Evolutionary conservation across 2,888 invertebrate species (phyloP).

Genomic region (Chloroclysta siterata): DNA sequence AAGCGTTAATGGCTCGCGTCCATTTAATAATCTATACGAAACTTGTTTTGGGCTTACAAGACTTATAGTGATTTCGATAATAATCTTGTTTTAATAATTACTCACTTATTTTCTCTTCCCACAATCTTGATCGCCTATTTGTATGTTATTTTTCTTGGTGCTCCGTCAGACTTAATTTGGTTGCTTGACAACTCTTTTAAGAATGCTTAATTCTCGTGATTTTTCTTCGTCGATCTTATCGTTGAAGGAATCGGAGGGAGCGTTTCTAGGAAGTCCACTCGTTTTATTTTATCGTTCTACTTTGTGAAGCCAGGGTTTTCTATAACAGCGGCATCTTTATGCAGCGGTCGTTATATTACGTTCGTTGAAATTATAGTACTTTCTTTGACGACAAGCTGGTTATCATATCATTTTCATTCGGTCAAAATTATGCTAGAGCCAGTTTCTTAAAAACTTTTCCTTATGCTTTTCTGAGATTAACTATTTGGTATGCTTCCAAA

Average conservation of each 20-base stretch:
- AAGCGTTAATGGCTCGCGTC: constrained; percentile 80
- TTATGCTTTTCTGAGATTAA: constrained; percentile 15
- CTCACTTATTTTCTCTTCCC: constrained; percentile 75
- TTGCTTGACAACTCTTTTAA: constrained; percentile 76
- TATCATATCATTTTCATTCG: background rate
- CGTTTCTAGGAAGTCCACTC: constrained; percentile 51
- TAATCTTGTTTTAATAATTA: constrained; percentile 84
- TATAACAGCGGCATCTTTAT: background rate
- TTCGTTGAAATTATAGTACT: background rate
- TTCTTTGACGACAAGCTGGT: background rate
- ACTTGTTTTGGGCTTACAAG: constrained; percentile 77
- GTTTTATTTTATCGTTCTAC: constrained; percentile 46
- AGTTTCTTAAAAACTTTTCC: background rate
- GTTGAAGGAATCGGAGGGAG: constrained; percentile 53
- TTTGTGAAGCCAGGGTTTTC: constrained; percentile 32
- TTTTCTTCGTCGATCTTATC: constrained; percentile 71
- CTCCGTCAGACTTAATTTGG: constrained; percentile 71
- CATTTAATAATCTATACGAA: constrained; percentile 76
- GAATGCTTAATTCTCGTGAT: constrained; percentile 73
- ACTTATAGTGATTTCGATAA: constrained; percentile 80
- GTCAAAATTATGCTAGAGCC: background rate
- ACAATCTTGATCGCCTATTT: constrained; percentile 80
- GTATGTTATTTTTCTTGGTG: constrained; percentile 75
- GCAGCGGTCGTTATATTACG: background rate
- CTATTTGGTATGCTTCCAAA: constrained; percentile 49